Conservation (phyloP, 37 sponge, comb jelly and placozoan species). For the Eunapius fragilis region DNA sequence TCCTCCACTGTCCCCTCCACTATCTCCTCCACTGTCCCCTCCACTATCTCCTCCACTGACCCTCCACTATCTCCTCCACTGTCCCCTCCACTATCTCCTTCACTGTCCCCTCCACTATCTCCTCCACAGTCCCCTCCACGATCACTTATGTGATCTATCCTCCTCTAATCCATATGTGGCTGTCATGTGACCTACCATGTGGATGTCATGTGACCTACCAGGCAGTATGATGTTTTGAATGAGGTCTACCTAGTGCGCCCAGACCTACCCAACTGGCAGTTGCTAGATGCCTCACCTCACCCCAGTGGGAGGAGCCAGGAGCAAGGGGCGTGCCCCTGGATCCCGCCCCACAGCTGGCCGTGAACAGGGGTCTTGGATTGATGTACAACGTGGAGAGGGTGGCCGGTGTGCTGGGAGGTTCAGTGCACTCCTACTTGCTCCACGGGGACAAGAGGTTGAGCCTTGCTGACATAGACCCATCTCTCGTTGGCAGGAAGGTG, state of each 20-base stretch:
- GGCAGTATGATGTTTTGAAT: conserved; percentile 91
- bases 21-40: too few species aligned
- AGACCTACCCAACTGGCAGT: conserved; percentile 89
- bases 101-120: too few species aligned
- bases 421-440: conserved; percentile 50
- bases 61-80: too few species aligned
- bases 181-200: neutral
- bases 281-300: conserved; percentile 74
- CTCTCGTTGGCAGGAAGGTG: conserved; percentile 78
- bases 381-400: conserved; percentile 83
- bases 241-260: conserved; percentile 74
- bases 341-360: conserved; percentile 55
- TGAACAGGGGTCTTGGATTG: conserved; percentile 75
- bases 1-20: neutral
- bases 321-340: conserved; percentile 69
- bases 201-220: neutral
- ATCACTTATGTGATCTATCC: neutral
- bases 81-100: neutral
- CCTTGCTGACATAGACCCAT: conserved; percentile 21
- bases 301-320: conserved; percentile 71
- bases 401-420: conserved; percentile 91
- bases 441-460: conserved; percentile 26
- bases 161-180: neutral
- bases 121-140: neutral
- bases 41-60: neutral